A percentile compares a stretch with the other conserved stretches of the same genome.
phyloP scores from a whole-genome alignment of 1,140 invertebrate genomes.

The Ephestia elutella region DNA sequence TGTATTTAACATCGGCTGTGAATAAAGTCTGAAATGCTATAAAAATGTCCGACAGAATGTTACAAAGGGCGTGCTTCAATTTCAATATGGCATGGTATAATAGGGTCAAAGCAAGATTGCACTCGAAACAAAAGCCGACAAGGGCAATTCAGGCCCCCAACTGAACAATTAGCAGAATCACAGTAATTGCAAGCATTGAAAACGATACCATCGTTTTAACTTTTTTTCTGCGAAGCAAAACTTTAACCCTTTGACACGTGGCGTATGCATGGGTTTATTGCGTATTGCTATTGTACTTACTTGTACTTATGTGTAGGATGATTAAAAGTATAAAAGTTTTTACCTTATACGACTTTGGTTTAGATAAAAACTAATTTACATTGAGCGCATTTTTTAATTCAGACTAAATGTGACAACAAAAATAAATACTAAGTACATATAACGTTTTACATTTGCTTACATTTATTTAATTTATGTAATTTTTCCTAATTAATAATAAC shows the following conservation, averaged over 20 bases:
- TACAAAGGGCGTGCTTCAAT: constrained; percentile 42
- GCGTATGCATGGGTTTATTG: constrained; percentile 21
- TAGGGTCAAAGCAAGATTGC: constrained; percentile 58
- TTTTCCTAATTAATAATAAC: too few species aligned
- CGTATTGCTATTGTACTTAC: neutral
- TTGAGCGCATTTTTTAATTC: too few species aligned
- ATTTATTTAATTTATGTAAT: too few species aligned
- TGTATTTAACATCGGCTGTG: neutral
- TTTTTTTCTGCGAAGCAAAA: constrained; percentile 52
- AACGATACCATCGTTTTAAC: constrained; percentile 60
- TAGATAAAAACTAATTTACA: too few species aligned
- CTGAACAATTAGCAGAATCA: constrained; percentile 64
- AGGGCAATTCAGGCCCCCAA: constrained; percentile 36
- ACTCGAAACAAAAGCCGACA: constrained; percentile 50
- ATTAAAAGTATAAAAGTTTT: too few species aligned
- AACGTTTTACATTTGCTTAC: too few species aligned
- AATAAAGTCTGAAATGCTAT: constrained; percentile 20
- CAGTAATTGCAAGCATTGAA: constrained; percentile 62
- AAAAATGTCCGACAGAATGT: constrained; percentile 13
- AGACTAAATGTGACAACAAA: too few species aligned
- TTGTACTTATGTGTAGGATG: neutral
- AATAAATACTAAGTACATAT: too few species aligned
- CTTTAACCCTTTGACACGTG: constrained; percentile 57
- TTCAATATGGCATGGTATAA: constrained; percentile 61
- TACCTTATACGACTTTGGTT: too few species aligned